Evolutionary conservation across 2,888 invertebrate genomes (phyloP).

Genomic region (Oligia latruncula): DNA sequence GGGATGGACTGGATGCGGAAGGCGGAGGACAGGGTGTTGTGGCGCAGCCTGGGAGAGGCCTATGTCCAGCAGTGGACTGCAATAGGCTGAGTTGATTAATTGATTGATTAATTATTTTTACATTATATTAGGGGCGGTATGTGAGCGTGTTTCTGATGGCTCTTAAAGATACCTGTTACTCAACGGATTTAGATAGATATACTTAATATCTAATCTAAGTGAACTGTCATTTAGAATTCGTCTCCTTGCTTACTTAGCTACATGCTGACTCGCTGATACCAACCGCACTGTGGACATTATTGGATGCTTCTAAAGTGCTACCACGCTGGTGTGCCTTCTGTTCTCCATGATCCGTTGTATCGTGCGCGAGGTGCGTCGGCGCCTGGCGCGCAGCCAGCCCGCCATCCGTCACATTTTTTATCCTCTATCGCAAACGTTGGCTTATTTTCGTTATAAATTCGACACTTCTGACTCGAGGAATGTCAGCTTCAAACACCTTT

Average conservation of each 20-base stretch:
- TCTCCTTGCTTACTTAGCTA: neutral
- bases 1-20: no score
- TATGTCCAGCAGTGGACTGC: no score
- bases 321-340: conserved; percentile 26
- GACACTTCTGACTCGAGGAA: conserved; percentile 61
- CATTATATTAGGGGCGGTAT: neutral
- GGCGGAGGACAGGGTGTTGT: no score
- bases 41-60: no score
- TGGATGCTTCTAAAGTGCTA: neutral
- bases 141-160: neutral
- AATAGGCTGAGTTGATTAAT: no score
- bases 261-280: neutral
- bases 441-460: conserved; percentile 68
- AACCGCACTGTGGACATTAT: neutral
- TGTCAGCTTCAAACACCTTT: conserved; percentile 46
- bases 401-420: conserved; percentile 62
- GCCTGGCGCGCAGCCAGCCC: conserved; percentile 59
- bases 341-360: neutral
- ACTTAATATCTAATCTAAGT: neutral
- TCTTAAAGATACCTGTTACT: no score
- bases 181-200: neutral
- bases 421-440: conserved; percentile 48
- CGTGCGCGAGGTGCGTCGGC: conserved; percentile 28
- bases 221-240: neutral
- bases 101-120: neutral